These are phyloP conservation scores for Lepeophtheirus salmonis DNA, from an alignment of 1,140 invertebrate species.

Conservation along the genomic window DNA sequence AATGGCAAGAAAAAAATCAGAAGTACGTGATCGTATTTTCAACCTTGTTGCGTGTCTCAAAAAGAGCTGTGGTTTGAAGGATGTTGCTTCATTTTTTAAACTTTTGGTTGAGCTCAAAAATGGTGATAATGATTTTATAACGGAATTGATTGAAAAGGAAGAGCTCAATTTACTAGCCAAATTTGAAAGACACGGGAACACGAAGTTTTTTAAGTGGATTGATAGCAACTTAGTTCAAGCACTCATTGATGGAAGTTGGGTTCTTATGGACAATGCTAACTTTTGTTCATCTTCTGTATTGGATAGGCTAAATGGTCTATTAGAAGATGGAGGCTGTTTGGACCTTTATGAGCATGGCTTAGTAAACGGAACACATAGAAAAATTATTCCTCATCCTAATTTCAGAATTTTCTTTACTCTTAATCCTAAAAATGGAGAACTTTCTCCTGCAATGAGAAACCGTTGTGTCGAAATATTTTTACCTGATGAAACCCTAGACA, in stretches of 20 bases:
- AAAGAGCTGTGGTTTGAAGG: too few species aligned
- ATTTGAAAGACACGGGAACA: constrained; percentile 48
- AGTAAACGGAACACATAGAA: constrained; percentile 43
- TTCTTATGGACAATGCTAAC: constrained; percentile 91
- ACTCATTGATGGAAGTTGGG: constrained; percentile 62
- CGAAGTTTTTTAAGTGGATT: constrained; percentile 74
- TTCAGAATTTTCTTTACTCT: constrained; percentile 88
- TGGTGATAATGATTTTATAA: background rate
- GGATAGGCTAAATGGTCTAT: constrained; percentile 79
- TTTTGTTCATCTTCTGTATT: constrained; percentile 87
- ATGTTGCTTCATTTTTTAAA: background rate
- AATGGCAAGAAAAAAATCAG: background rate
- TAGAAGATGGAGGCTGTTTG: constrained; percentile 78
- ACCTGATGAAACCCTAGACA: background rate
- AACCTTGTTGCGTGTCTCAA: too few species aligned
- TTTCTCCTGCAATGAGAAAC: constrained; percentile 51
- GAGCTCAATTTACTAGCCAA: constrained; percentile 19
- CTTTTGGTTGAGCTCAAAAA: constrained; percentile 15
- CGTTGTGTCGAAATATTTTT: constrained; percentile 78
- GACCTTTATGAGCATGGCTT: constrained; percentile 78
- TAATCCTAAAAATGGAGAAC: constrained; percentile 81
- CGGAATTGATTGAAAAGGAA: constrained; percentile 19
- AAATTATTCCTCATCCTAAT: constrained; percentile 63
- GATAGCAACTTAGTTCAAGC: constrained; percentile 75
- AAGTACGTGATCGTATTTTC: too few species aligned